These are phyloP conservation scores for Tyrophagus putrescentiae DNA, from an alignment of 1,140 invertebrate genomes.

Conservation along the genomic window DNA sequence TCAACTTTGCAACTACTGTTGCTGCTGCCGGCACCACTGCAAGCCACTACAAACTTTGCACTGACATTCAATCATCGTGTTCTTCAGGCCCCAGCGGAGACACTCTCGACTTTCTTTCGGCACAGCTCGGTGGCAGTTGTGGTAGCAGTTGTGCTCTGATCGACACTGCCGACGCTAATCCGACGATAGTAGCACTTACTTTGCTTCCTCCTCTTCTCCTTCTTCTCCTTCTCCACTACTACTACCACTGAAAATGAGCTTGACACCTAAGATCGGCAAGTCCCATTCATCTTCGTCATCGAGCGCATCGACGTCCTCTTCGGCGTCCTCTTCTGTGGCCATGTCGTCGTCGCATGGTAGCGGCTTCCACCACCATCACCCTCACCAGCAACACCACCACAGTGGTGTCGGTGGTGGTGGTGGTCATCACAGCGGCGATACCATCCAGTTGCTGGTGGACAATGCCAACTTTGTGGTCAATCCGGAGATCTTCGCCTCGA, in stretches of 20 bases:
- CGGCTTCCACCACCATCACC: not conserved
- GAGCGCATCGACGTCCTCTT: not conserved
- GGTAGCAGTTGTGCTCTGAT: too few species aligned
- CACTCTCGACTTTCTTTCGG: too few species aligned
- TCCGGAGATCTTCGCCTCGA: conserved; percentile 70
- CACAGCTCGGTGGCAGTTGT: too few species aligned
- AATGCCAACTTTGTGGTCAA: conserved; percentile 82
- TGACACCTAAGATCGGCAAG: not conserved
- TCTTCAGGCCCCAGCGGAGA: too few species aligned
- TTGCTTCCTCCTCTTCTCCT: too few species aligned
- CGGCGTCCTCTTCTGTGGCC: not conserved
- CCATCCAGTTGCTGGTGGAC: conserved; percentile 80
- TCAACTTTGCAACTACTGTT: too few species aligned
- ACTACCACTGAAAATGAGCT: conserved; percentile 3
- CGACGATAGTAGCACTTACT: not conserved
- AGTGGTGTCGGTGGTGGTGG: conserved; percentile 27
- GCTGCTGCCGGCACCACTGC: too few species aligned
- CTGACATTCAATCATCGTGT: too few species aligned
- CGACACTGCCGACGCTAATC: not conserved
- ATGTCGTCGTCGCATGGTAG: not conserved
- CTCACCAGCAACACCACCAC: not conserved
- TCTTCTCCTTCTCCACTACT: too few species aligned
- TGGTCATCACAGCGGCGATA: conserved; percentile 41
- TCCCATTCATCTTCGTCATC: not conserved
- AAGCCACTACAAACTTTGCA: too few species aligned